These are phyloP conservation scores for Pangasianodon gigas DNA, from an alignment of 2,113 vertebrate genomes.

Conservation along the genomic window DNA sequence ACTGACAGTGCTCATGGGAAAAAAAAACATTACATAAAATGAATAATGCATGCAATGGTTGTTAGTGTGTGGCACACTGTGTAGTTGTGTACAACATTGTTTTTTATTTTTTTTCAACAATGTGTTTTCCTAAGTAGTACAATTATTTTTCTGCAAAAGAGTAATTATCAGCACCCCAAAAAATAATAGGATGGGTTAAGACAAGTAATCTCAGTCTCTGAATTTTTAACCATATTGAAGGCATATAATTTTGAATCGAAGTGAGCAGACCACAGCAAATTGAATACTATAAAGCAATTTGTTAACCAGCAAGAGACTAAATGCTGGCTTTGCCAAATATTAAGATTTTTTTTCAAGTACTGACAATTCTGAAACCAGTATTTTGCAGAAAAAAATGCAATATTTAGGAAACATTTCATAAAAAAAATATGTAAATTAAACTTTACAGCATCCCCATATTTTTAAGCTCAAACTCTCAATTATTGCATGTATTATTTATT, in stretches of 20 bases:
- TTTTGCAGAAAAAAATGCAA: not conserved
- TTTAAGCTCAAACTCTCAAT: not conserved
- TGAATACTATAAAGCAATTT: not conserved
- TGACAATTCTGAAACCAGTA: not conserved
- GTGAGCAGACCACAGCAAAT: not conserved
- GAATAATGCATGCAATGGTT: not conserved
- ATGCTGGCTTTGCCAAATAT: not conserved
- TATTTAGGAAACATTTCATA: not conserved
- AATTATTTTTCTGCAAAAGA: not conserved
- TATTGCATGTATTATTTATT: not conserved
- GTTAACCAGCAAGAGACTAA: not conserved
- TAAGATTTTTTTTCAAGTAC: not conserved
- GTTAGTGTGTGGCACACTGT: not conserved
- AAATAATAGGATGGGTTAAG: not conserved
- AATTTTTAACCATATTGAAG: not conserved
- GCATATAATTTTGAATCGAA: not conserved
- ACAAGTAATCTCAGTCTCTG: not conserved
- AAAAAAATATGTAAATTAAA: not conserved
- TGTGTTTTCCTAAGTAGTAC: not conserved
- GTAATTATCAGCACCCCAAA: not conserved
- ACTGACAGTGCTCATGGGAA: not conserved
- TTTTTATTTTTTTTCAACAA: not conserved
- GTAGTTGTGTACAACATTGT: not conserved
- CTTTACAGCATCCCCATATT: not conserved
- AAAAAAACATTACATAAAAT: not conserved